Evolutionary conservation across 2,888 invertebrate species (phyloP), one percentile per base, ranked within the genome.

Genomic region (Ochropacha duplaris): DNA sequence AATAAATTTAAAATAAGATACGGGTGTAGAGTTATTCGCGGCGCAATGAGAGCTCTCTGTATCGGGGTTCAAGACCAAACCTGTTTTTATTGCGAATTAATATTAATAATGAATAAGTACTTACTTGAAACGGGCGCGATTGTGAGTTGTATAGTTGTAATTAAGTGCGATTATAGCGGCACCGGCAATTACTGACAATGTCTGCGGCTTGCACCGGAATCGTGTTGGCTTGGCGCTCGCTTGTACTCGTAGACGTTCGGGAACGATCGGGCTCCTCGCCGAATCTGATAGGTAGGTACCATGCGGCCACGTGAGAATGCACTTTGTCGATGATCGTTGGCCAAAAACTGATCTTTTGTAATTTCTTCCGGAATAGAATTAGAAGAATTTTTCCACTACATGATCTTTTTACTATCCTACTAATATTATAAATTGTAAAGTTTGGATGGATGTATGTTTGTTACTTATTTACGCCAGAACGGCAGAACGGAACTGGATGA

Each of bases 151-250:
- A 84, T 86, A 84, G 86, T 87, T 86, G 87, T 89, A 90, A 90
- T 90, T 89, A 90, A 87, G 84, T 77, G 80, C 84, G 85, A 88
- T 90, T 88, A 88, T 84, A 86, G 84, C 86, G 84, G 87, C 82
- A 79, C 79, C 70, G 72, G 81, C 83, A 85, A 87, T 88, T 88
- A 87, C 84, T 62, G 76, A 83, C 87, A 83, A 83, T 83, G 85
- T 87, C 80, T 81, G 84, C 75, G 79, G 78, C 78, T 75, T 74
- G 76, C 72, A 72, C 74, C 67, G 72, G 72, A 74, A 68, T 61
- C 58, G 54, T 64, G 65, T 54, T 65, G 61, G 22, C 54, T 54
- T 65, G 61, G 22, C 54, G 26, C 55, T 72, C 69, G 64, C 50
- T 36, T 56, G 58, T 51, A 62, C 34, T 61, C 63, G 28, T 55